Conservation (phyloP, 2,113 vertebrate genomes). For the Cichladusa arquata region DNA sequence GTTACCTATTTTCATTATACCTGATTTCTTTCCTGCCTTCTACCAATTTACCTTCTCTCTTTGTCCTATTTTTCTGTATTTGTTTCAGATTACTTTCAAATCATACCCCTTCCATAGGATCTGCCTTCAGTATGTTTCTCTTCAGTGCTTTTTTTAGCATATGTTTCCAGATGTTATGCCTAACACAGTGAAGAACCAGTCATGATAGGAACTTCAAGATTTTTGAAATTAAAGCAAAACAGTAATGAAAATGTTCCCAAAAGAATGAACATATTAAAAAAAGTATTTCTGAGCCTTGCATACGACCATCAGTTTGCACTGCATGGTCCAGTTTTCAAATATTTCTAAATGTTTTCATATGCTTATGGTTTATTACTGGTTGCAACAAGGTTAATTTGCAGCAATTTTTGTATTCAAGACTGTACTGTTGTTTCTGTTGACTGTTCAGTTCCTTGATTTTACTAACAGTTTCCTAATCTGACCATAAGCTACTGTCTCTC, state of each 20-base stretch:
- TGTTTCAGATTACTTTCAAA: neutral
- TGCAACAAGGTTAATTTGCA: neutral
- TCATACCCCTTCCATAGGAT: neutral
- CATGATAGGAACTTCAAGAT: neutral
- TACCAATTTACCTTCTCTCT: neutral
- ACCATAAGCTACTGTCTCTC: neutral
- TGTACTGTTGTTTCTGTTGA: neutral
- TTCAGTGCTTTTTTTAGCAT: neutral
- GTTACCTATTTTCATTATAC: neutral
- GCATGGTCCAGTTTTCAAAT: neutral
- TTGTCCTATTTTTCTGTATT: neutral
- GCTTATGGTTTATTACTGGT: neutral
- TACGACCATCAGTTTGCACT: neutral
- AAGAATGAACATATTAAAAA: neutral
- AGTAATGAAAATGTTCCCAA: neutral
- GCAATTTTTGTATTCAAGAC: neutral
- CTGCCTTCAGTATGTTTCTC: neutral
- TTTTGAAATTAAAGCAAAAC: neutral
- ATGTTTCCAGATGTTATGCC: neutral
- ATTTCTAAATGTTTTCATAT: neutral
- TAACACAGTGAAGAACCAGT: neutral
- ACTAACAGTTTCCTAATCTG: conserved; percentile 5
- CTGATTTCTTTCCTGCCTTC: neutral
- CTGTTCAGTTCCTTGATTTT: neutral
- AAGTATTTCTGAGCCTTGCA: neutral